Base-by-base conservation (phyloP, 2,888 invertebrate genomes). In the Drosophila affinis region DNA sequence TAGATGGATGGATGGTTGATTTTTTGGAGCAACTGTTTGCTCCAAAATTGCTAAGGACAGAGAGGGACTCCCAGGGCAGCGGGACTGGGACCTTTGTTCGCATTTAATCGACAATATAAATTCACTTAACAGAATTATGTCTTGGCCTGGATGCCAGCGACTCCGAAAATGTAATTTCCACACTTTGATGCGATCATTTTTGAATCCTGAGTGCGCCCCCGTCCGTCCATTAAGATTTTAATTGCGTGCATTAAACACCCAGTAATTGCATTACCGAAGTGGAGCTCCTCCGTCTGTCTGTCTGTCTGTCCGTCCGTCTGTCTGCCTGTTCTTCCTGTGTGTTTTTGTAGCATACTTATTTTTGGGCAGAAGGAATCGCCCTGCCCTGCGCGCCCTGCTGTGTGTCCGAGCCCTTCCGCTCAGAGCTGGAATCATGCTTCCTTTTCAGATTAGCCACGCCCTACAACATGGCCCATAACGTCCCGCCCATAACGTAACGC, bases 71-170 rank as follows among this genome's bases (percentile, higher is more conserved):
- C 17, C 12, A 3, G 48, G 17, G 48, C 17, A 17, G 12, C 9
- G 27, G 49, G 48, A 32, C n/a, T n/a, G 14, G 3, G 46, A 32
- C 44, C 48, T 47, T 72, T 65, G 21, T 64, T 53, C 52, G 45
- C 67, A 58, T 69, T 75, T 68, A 81, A 76, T 72, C 72, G 77
- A 75, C 73, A 62, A 79, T 79, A 63, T 76, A 77, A 88, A 87
- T 75, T 78, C 81, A 79, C 73, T 79, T 79, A 78, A 87, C 78
- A 56, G 75, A 87, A 87, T 87, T 85, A 77, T 75, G 69, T 72
- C 67, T 64, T 44, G 62, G 72, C 62, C 47, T 51, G 55, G 72
- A 18, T 39, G 39, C 39, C 55, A 18, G 56, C 39, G 39, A 55
- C 12, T 70, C 62, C 64, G 51, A 52, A 65, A 84, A 82, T 82